Evolutionary conservation across 2,113 vertebrate genomes (phyloP).

Genomic region (Rana temporaria): DNA sequence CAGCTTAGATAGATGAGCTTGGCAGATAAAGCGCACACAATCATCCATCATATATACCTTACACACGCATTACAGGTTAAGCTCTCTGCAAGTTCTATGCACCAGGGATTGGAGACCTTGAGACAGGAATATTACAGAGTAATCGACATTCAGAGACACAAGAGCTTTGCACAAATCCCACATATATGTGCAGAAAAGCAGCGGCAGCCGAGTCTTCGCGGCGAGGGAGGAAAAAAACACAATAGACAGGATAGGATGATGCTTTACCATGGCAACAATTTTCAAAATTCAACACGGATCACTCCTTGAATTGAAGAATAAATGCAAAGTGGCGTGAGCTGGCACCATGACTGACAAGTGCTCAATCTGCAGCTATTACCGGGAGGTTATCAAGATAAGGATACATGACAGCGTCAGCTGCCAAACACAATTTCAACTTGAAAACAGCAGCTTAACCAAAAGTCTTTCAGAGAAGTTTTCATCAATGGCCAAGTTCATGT

Average conservation of each 20-base stretch:
- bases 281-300: slow-evolving; percentile 69
- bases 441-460: background rate
- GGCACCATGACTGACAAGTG: slow-evolving; percentile 64
- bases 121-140: slow-evolving; percentile 35
- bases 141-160: background rate
- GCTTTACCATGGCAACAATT: slow-evolving; percentile 66
- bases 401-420: slow-evolving; percentile 58
- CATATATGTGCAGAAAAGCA: background rate
- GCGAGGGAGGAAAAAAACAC: background rate
- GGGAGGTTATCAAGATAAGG: slow-evolving; percentile 55
- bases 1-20: slow-evolving; percentile 9
- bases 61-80: background rate
- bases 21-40: background rate
- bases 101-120: slow-evolving; percentile 25
- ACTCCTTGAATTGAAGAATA: slow-evolving; percentile 67
- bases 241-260: slow-evolving; percentile 55
- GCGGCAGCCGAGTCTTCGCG: background rate
- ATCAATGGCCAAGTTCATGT: background rate
- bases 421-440: slow-evolving; percentile 60
- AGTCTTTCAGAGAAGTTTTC: slow-evolving; percentile 42
- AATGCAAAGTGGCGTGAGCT: slow-evolving; percentile 63
- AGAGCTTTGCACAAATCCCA: background rate
- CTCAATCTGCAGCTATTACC: slow-evolving; percentile 63
- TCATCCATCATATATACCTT: slow-evolving; percentile 22
- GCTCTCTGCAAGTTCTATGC: slow-evolving; percentile 1